Evolutionary conservation across 1,140 invertebrate genomes (phyloP).

Genomic region (Rhopalosiphum padi): DNA sequence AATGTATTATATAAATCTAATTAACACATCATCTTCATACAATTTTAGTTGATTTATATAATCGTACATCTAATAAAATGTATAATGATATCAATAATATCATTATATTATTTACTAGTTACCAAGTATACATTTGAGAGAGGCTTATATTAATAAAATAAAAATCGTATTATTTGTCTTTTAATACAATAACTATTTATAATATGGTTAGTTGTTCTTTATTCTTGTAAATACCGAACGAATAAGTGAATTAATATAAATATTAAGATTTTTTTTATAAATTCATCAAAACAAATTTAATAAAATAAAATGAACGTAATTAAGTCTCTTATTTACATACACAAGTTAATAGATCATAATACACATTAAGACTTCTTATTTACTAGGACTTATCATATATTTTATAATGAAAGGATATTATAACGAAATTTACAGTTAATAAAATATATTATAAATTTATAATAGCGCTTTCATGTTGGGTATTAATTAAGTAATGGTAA

Average conservation of each 20-base stretch:
- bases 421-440: not conserved
- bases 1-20: not conserved
- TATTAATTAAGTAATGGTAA: not conserved
- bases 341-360: not conserved
- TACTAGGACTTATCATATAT: not conserved
- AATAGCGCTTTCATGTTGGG: not conserved
- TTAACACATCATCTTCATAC: not conserved
- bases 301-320: not conserved
- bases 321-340: not conserved
- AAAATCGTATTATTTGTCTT: no score
- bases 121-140: not conserved
- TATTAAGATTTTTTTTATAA: no score
- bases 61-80: not conserved
- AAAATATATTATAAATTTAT: not conserved
- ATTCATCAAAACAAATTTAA: not conserved
- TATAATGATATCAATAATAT: not conserved
- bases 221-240: no score
- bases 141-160: not conserved
- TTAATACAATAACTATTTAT: no score
- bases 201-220: no score
- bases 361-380: not conserved
- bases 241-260: no score
- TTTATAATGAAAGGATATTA: not conserved
- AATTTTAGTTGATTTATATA: not conserved
- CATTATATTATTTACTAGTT: not conserved